Conservation (phyloP, 37 sponge, comb jelly and placozoan species). For the Diacarnus erythraeanus region DNA sequence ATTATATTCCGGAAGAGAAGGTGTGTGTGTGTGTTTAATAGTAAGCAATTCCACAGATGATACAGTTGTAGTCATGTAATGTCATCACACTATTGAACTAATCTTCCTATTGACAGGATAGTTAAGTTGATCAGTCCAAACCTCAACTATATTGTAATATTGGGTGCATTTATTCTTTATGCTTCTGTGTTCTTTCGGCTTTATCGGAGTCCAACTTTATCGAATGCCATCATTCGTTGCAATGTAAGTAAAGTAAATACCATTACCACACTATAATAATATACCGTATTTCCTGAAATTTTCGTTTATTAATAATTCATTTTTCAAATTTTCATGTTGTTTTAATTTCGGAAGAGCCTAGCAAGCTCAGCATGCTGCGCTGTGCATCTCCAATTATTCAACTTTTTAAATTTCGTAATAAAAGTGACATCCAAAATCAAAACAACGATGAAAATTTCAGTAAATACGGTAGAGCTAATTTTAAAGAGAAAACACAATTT, state of each 20-base stretch:
- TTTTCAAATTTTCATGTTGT: no score
- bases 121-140: conserved; percentile 24
- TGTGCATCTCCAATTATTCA: no score
- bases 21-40: background rate
- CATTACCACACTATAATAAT: no score
- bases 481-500: background rate
- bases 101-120: background rate
- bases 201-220: background rate
- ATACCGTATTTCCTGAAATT: no score
- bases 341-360: no score
- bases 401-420: no score
- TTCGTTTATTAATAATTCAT: no score
- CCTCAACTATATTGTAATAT: conserved; percentile 17
- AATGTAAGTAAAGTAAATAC: background rate
- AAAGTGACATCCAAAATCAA: no score
- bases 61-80: background rate
- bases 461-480: background rate
- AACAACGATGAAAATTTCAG: no score
- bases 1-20: conserved; percentile 1
- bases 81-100: background rate
- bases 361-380: no score
- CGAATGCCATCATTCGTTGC: background rate
- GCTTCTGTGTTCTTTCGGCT: conserved; percentile 10
- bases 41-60: background rate
- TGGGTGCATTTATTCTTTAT: conserved; percentile 12